Base-by-base conservation (phyloP, 2,888 invertebrate genomes). In the Alloplasta piceator region DNA sequence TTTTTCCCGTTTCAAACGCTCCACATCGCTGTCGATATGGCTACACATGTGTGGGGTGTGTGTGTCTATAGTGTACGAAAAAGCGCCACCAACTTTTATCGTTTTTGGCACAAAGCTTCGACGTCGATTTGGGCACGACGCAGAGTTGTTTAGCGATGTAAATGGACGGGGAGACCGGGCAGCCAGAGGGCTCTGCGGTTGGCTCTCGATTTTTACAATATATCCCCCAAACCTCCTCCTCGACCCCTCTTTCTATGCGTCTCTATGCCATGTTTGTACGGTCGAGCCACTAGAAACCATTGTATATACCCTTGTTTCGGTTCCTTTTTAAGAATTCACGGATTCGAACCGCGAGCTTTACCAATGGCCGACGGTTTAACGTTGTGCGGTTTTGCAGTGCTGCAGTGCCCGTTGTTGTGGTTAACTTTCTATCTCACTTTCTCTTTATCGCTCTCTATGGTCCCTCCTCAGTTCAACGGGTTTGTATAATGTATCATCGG, bases 291-390 rank as follows among this genome's bases (percentile, higher is more conserved):
- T 63, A 72, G 74, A 78, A 75, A 78, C 71, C 26, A 67, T 63
- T 75, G 43, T 68, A 50, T 56, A 39, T 66, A 55, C 66, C 68
- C 43, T 66, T 75, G 66, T 80, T 83, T 83, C 82, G 72, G 71
- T 61, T 66, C 74, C 84, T 74, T 82, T 78, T 78, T 84, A 87
- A 87, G 86, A 87, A 87, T 87, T 87, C 85, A 87, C 82, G 85
- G 83, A 82, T 83, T 87, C 82, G 82, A 82, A 87, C 87, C 87
- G 67, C 85, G 84, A 82, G 78, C 77, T 78, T 56, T 71, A 78
- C 74, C 81, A 81, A 78, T 74, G 78, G 78, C 43, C 36, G 68
- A 74, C 56, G 60, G 9, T 48, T 26, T 16, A 50, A 36, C 16
- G 38, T 6, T 26, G 52, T 68, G 75, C 67, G 75, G 75, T 75